These are phyloP conservation scores for Acanthosepion pharaonis DNA, from an alignment of 2,888 invertebrate genomes.

Conservation along the genomic window DNA sequence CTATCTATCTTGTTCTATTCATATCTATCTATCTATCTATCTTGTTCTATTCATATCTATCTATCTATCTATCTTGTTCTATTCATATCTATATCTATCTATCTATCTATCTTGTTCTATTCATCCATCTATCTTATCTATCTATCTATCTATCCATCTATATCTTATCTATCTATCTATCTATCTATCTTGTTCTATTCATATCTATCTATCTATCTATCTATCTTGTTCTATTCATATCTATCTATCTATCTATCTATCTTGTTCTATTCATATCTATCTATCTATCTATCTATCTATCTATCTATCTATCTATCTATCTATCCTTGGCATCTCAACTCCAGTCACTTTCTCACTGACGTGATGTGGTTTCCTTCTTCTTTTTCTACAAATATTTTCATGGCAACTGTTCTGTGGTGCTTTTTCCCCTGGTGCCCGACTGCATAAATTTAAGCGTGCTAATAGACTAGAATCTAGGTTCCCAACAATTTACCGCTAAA, in stretches of 20 bases:
- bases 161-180: not conserved
- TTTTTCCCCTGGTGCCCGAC: no score
- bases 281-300: slow-evolving; percentile 14
- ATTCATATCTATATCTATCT: not conserved
- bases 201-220: slow-evolving; percentile 23
- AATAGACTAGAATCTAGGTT: no score
- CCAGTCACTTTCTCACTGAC: no score
- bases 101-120: no score
- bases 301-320: not conserved
- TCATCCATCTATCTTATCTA: not conserved
- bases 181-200: not conserved
- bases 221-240: not conserved
- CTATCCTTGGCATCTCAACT: not conserved
- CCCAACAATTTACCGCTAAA: no score
- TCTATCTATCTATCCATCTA: not conserved
- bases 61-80: not conserved
- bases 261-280: not conserved
- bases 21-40: not conserved
- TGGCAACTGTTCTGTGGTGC: no score
- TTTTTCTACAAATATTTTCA: no score
- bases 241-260: not conserved
- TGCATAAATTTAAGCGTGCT: no score
- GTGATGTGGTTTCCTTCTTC: no score
- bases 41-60: no score
- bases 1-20: not conserved